Evolutionary conservation across 2,888 invertebrate species (phyloP).

Genomic region (Mamestra brassicae): DNA sequence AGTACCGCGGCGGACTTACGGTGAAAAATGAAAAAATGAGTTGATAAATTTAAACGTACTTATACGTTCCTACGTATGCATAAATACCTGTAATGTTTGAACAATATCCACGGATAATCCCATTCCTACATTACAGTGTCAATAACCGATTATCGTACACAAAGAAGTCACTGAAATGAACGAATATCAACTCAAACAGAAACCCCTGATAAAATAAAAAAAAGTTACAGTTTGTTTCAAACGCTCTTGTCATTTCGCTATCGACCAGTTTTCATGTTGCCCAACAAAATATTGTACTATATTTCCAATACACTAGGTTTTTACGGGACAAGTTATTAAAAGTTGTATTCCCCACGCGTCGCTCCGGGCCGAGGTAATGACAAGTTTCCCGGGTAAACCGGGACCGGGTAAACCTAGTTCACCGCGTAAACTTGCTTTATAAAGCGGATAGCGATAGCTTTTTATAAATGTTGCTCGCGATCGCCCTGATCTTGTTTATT

Average conservation of each 20-base stretch:
- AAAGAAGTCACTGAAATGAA: background rate
- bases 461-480: slow-evolving; percentile 24
- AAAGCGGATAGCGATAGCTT: slow-evolving; percentile 22
- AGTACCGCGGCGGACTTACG: no score
- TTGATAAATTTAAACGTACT: no score
- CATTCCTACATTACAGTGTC: no score
- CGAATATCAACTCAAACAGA: background rate
- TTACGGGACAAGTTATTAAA: slow-evolving; percentile 66
- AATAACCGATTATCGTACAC: background rate
- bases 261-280: slow-evolving; percentile 34
- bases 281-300: slow-evolving; percentile 47
- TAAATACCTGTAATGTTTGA: no score
- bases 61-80: no score
- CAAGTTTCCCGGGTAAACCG: slow-evolving; percentile 47
- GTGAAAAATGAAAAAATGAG: no score
- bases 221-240: background rate
- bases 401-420: slow-evolving; percentile 27
- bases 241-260: slow-evolving; percentile 38
- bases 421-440: slow-evolving; percentile 37
- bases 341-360: slow-evolving; percentile 59
- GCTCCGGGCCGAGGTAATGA: slow-evolving; percentile 44
- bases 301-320: slow-evolving; percentile 56
- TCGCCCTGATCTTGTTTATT: background rate
- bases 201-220: background rate
- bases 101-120: no score